Evolutionary conservation across 2,113 vertebrate genomes (phyloP), one percentile per base, ranked within the genome.

Genomic region (Coturnix japonica): DNA sequence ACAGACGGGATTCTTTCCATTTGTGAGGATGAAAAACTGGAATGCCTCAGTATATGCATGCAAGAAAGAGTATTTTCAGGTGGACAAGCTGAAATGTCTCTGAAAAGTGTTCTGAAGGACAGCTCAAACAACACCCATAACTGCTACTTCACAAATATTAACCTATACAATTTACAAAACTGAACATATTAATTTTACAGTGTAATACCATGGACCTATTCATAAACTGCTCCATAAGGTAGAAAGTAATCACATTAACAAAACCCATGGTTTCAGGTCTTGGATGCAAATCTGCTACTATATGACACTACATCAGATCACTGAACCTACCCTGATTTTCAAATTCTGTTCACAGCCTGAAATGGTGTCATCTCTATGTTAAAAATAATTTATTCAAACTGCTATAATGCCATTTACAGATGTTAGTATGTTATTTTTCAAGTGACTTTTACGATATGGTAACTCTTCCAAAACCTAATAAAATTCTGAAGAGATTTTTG

Each of bases 341-440:
- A 85, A 43, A 79, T 82, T 69, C 56, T 89, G 67, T 88, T 95
- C 77, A 91, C 46, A 81, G 26, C 7, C 56, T 90, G 60, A 92
- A 91, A 85, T 33, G 22, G 20, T 82, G 33, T 70, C 19, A 47
- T 71, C 33, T 56, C 64, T 82, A 54, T 28, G 87, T 89, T 59
- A 54, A 89, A 89, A 94, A 75, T 63, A 80, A 82, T 89, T 66
- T 80, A 51, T 82, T 89, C 79, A 71, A 7, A 16, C 8, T 66
- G 23, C 8, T 77, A 28, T 63, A 83, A 60, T 81, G 53, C 7
- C 47, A 43, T 11, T 77, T 15, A 5, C 0, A 3, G 33, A 64
- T 72, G 65, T 78, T 86, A 71, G 15, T 44, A 21, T 35, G 53
- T 67, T 78, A 88, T 87, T 88, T 93, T 95, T 81, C 53, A 81